Percentiles rank a stretch among this genome's conserved stretches.
phyloP scores from a whole-genome alignment of 2,888 invertebrate genomes.

The Syrphus vitripennis region DNA sequence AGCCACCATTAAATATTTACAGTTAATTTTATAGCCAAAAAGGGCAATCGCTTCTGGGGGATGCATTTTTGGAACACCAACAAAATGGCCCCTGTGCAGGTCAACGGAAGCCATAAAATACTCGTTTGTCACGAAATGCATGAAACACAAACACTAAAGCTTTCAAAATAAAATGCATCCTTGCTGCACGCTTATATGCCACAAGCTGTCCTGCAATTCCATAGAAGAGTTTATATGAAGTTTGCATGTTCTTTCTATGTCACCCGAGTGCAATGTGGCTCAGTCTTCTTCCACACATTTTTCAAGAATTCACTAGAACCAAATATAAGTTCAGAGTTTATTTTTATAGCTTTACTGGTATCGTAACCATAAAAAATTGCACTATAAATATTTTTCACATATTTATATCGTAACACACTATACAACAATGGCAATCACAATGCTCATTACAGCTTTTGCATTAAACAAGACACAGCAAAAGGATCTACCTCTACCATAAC shows the following conservation, averaged over 20 bases:
- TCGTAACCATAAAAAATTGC: constrained; percentile 74
- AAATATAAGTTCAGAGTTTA: constrained; percentile 73
- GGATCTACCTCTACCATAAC: neutral
- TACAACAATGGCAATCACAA: constrained; percentile 51
- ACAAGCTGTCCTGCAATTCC: constrained; percentile 27
- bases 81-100: constrained; percentile 74
- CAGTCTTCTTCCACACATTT: neutral
- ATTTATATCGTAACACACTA: constrained; percentile 19
- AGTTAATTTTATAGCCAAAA: constrained; percentile 79
- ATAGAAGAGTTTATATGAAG: neutral
- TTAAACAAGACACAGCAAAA: constrained; percentile 3
- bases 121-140: constrained; percentile 81
- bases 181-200: constrained; percentile 33
- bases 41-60: constrained; percentile 79
- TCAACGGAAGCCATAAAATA: constrained; percentile 81
- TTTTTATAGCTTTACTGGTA: constrained; percentile 75
- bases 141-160: constrained; percentile 57
- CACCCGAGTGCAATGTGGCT: constrained; percentile 23
- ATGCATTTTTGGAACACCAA: constrained; percentile 62
- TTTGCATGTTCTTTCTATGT: constrained; percentile 36
- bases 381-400: constrained; percentile 69
- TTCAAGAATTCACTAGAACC: constrained; percentile 12
- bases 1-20: constrained; percentile 80
- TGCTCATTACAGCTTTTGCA: constrained; percentile 46
- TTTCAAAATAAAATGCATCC: constrained; percentile 39